Evolutionary conservation across 2,888 invertebrate species (phyloP), one percentile per base, ranked within the genome.

Genomic region (Carterocephalus palaemon): DNA sequence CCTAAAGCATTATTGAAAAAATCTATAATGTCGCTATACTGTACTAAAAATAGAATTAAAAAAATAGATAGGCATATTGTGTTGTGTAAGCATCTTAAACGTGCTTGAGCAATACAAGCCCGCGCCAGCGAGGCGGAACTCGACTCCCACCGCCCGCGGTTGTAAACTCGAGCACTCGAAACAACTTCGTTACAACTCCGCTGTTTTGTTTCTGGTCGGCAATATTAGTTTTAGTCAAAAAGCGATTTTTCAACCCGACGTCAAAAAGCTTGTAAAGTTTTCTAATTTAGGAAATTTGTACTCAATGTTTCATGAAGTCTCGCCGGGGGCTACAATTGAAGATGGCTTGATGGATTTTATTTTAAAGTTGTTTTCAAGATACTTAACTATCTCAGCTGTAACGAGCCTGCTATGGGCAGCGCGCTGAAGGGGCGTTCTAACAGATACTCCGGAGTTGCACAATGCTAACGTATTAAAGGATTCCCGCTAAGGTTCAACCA

Each of bases 181-280:
- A 81, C 81, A 85, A 86, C 79, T 82, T 85, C 76, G 81, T 82
- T 82, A 81, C 82, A 78, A 77, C 80, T 76, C 76, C 61, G 65
- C 65, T 75, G 79, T 82, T 82, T 80, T 79, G 80, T 83, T 83
- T 78, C 74, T 67, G 69, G 67, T 60, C 68, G 67, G 75, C 76
- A 77, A 83, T 86, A 86, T 86, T 86, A 85, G 86, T 85, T 86
- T 83, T 77, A 76, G 82, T 70, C 80, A 75, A 79, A 83, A 80
- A 78, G 83, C 80, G 78, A 84, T 85, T 84, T 85, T 85, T 85
- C 81, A 83, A 74, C 64, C 64, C 70, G 70, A 60, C 71, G 77
- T 71, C 71, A 75, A 77, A 81, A 80, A 72, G 76, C 77, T 77
- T 75, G 72, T 64, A 72, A 85, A 86, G 72, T 85, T 85, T 85